phyloP scores from a whole-genome alignment of 2,797 vertebrate genomes.

The Acridotheres tristis region DNA sequence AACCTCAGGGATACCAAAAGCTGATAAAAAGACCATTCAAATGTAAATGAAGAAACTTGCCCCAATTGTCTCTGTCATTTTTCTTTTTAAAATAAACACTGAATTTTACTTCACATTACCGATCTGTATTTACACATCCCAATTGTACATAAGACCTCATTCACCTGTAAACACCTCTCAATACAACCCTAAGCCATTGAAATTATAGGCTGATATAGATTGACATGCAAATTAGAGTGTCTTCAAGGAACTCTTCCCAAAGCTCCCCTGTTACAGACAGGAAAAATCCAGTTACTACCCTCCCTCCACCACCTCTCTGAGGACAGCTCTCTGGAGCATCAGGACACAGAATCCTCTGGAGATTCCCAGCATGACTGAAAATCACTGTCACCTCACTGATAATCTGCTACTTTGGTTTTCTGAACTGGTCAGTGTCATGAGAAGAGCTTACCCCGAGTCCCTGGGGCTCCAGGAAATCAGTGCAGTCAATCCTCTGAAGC shows the following conservation, averaged over 20 bases:
- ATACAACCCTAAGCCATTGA: neutral
- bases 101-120: neutral
- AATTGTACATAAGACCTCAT: neutral
- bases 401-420: neutral
- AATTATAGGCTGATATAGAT: rapidly evolving
- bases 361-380: neutral
- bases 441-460: neutral
- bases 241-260: neutral
- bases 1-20: neutral
- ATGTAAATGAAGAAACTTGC: neutral
- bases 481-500: neutral
- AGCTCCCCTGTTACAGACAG: neutral
- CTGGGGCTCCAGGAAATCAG: neutral
- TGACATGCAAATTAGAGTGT: rapidly evolving
- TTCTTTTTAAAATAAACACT: neutral
- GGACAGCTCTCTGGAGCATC: neutral
- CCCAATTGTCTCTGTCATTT: neutral
- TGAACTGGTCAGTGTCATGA: neutral
- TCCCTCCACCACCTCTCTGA: neutral
- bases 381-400: rapidly evolving
- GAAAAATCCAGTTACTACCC: neutral
- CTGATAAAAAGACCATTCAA: neutral
- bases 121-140: neutral
- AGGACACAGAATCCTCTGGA: neutral
- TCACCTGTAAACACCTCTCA: neutral